Evolutionary conservation across 2,888 invertebrate genomes (phyloP).

Genomic region (Drosophila merina): DNA sequence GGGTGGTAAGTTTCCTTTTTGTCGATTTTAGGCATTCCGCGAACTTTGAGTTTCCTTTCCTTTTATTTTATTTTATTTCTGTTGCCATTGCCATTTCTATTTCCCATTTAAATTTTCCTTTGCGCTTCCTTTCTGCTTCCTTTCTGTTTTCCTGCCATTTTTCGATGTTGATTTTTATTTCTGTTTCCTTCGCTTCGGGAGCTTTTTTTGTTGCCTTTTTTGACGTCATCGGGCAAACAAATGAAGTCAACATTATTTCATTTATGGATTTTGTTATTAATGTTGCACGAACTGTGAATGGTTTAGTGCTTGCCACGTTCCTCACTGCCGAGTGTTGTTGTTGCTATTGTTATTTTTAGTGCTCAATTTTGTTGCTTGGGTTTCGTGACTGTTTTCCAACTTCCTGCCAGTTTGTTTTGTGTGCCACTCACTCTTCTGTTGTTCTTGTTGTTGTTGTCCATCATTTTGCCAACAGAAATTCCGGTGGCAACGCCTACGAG

Average conservation of each 20-base stretch:
- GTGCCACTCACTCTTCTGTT: slow-evolving; percentile 47
- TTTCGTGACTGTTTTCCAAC: slow-evolving; percentile 75
- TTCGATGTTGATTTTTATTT: slow-evolving; percentile 1
- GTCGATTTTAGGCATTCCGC: slow-evolving; percentile 56
- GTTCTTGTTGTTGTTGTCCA: slow-evolving; percentile 62
- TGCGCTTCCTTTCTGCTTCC: slow-evolving; percentile 5
- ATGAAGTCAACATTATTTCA: slow-evolving; percentile 74
- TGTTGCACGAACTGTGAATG: slow-evolving; percentile 52
- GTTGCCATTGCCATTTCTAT: slow-evolving; percentile 43
- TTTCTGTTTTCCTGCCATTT: slow-evolving; percentile 2
- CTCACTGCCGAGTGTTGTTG: slow-evolving; percentile 6
- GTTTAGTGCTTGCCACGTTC: slow-evolving; percentile 17
- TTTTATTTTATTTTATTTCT: slow-evolving; percentile 14
- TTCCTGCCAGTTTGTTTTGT: slow-evolving; percentile 59
- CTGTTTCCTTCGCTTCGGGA: not conserved
- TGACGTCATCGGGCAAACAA: slow-evolving; percentile 74
- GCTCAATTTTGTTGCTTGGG: slow-evolving; percentile 47
- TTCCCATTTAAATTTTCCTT: slow-evolving; percentile 25
- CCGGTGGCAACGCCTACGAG: slow-evolving; percentile 73
- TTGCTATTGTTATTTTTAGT: slow-evolving; percentile 61
- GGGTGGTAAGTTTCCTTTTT: slow-evolving; percentile 15
- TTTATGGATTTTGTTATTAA: slow-evolving; percentile 79
- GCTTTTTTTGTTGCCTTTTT: slow-evolving; percentile 31
- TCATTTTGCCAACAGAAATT: slow-evolving; percentile 75
- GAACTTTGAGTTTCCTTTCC: slow-evolving; percentile 33